A percentile compares a stretch with the other conserved stretches of the same genome.
Evolutionary conservation across 1,140 invertebrate genomes (phyloP).

Genomic region (Drosophila lini): DNA sequence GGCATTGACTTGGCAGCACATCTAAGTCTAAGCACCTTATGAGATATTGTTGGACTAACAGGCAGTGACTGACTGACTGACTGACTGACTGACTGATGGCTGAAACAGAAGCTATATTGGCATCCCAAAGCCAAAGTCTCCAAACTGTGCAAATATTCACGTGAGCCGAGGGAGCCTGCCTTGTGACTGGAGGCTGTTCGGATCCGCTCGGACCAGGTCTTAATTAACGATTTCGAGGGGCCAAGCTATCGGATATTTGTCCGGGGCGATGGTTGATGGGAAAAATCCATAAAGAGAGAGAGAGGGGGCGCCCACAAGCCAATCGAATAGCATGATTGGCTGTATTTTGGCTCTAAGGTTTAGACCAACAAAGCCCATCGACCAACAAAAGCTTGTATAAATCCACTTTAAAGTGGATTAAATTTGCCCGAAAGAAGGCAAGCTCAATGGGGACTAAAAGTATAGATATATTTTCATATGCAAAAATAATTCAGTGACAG

Average conservation of each 20-base stretch:
- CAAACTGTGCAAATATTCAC: slow-evolving; percentile 74
- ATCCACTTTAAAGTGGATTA: slow-evolving; percentile 7
- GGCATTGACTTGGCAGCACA: slow-evolving; percentile 18
- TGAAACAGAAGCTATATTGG: slow-evolving; percentile 45
- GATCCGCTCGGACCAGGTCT: slow-evolving; percentile 37
- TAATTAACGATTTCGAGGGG: slow-evolving; percentile 63
- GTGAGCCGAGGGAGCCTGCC: slow-evolving; percentile 46
- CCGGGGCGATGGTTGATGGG: neutral
- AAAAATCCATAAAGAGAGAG: slow-evolving; percentile 32
- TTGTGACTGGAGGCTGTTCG: slow-evolving; percentile 29
- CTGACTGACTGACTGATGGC: slow-evolving; percentile 37
- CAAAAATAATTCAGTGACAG: slow-evolving; percentile 1
- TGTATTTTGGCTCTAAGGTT: slow-evolving; percentile 8
- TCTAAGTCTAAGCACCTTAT: slow-evolving; percentile 21
- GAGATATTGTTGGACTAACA: slow-evolving; percentile 35
- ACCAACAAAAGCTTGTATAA: slow-evolving; percentile 9
- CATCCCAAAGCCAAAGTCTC: slow-evolving; percentile 18
- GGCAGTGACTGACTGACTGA: slow-evolving; percentile 10
- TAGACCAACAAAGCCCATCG: slow-evolving; percentile 14
- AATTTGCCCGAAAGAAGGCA: neutral
- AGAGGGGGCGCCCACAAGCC: slow-evolving; percentile 12
- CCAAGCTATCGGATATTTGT: slow-evolving; percentile 2
- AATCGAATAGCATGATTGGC: slow-evolving; percentile 32
- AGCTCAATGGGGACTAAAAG: neutral
- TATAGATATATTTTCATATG: neutral